Base-by-base conservation (phyloP, 2,797 vertebrate genomes). In the Hemibagrus guttatus region DNA sequence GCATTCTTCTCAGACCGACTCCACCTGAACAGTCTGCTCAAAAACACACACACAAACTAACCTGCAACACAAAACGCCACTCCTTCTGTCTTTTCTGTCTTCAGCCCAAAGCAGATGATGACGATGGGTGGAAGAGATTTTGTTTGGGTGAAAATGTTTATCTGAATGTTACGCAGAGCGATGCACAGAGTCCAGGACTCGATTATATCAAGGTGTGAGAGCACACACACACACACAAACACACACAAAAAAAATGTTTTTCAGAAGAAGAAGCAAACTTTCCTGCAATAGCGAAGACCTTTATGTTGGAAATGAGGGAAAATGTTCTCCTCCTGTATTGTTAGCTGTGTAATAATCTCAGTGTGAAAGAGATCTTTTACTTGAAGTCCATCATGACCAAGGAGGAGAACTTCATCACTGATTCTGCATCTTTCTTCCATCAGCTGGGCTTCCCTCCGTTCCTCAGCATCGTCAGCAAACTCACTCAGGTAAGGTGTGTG, bases 401-500 rank as follows among this genome's bases (percentile, higher is more conserved):
- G 52, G 7, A 31, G n/a, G n/a, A 31, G 16, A 54, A 5, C 6
- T 23, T 23, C 54, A 21, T 59, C 56, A 23, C 28, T 54, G 68
- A 75, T 81, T 58, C 31, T 52, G 52, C 68, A 16, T 13, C 0
- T 89, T 58, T 68, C 12, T 85, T 74, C 84, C 58, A 81, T 71
- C 92, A 99, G 98, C 91, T 98, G 88, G 98, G 98, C 74, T 99
- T 99, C 92, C 98, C 98, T 86, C 98, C 98, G 28, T 95, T 99
- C 90, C 95, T 98, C 58, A 99, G 96, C 91, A 99, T 99, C 78
- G 95, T 98, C 87, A 98, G 98, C 95, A 96, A 97, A 93, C 96
- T 99, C 92, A 97, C 94, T 93, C 98, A 99, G 97, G 98, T 99
- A 95, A 93, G 72, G 39, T 11, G 17, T n/a, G 3, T 39, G 35